A percentile compares a stretch with the other conserved stretches of the same genome.
Evolutionary conservation across 92 coral and sea anemone genomes (phyloP).

Genomic region (Actinostola sp.): DNA sequence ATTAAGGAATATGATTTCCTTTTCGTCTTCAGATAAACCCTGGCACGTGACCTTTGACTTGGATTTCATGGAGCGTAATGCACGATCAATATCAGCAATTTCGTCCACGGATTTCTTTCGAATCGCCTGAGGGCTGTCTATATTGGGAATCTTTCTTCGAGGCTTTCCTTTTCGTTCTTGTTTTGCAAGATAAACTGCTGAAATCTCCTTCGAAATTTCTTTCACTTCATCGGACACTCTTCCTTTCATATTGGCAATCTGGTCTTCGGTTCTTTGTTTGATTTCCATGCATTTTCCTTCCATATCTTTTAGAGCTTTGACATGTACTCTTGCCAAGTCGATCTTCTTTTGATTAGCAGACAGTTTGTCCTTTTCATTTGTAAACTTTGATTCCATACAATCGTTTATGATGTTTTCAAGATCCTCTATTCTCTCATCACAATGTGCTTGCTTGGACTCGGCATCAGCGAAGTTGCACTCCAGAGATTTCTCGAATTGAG

Average conservation of each 20-base stretch:
- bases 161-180: constrained; percentile 53
- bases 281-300: constrained; percentile 33
- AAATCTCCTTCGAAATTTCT: constrained; percentile 53
- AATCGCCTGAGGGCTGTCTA: constrained; percentile 44
- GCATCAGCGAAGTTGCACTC: constrained; percentile 23
- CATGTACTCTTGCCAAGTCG: constrained; percentile 54
- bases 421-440: neutral
- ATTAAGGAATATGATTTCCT: constrained; percentile 66
- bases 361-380: constrained; percentile 32
- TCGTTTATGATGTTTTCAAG: constrained; percentile 40
- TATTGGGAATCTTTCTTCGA: constrained; percentile 35
- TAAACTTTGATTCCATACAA: constrained; percentile 26
- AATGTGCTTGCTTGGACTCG: constrained; percentile 16
- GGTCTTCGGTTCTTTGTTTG: constrained; percentile 34
- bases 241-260: constrained; percentile 37
- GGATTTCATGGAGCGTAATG: constrained; percentile 56
- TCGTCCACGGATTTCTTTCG: constrained; percentile 60
- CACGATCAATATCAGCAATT: constrained; percentile 47
- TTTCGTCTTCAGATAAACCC: constrained; percentile 48
- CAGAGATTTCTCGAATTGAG: constrained; percentile 42
- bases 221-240: constrained; percentile 39
- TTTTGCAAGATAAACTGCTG: constrained; percentile 43
- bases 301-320: constrained; percentile 46
- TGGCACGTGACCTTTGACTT: constrained; percentile 25
- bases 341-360: constrained; percentile 40